These are phyloP conservation scores for Drosophila putrida DNA, from an alignment of 2,888 invertebrate genomes.

Conservation along the genomic window DNA sequence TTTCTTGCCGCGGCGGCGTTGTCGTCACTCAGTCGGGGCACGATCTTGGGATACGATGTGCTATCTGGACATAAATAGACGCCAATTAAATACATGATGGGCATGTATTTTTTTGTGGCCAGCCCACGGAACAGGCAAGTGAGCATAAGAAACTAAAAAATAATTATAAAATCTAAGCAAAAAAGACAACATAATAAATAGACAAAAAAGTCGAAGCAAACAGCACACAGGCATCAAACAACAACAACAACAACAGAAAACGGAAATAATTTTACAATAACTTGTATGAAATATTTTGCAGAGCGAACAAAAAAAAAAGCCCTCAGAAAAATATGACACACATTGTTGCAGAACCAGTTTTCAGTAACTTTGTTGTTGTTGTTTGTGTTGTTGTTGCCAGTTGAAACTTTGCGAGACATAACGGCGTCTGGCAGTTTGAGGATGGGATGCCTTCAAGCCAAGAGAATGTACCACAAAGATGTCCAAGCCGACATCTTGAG, in stretches of 20 bases:
- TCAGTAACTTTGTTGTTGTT: slow-evolving; percentile 28
- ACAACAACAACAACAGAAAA: slow-evolving; percentile 44
- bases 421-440: slow-evolving; percentile 68
- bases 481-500: slow-evolving; percentile 40
- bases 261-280: slow-evolving; percentile 76
- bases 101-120: slow-evolving; percentile 34
- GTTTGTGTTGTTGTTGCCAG: slow-evolving; percentile 17
- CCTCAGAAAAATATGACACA: slow-evolving; percentile 58
- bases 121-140: slow-evolving; percentile 39
- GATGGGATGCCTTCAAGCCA: slow-evolving; percentile 30
- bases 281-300: slow-evolving; percentile 68
- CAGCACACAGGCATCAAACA: no score
- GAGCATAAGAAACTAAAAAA: not conserved
- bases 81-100: slow-evolving; percentile 81
- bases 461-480: slow-evolving; percentile 51
- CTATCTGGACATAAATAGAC: slow-evolving; percentile 83
- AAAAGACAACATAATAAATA: not conserved
- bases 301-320: slow-evolving; percentile 21
- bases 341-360: slow-evolving; percentile 63
- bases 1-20: slow-evolving; percentile 22
- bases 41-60: slow-evolving; percentile 72
- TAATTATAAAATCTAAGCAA: not conserved
- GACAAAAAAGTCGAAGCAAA: slow-evolving; percentile 11
- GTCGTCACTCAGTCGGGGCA: slow-evolving; percentile 73
- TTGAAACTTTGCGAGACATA: slow-evolving; percentile 70